These are phyloP conservation scores for Geopemphigus sp. DNA, from an alignment of 1,140 invertebrate genomes.

Conservation along the genomic window DNA sequence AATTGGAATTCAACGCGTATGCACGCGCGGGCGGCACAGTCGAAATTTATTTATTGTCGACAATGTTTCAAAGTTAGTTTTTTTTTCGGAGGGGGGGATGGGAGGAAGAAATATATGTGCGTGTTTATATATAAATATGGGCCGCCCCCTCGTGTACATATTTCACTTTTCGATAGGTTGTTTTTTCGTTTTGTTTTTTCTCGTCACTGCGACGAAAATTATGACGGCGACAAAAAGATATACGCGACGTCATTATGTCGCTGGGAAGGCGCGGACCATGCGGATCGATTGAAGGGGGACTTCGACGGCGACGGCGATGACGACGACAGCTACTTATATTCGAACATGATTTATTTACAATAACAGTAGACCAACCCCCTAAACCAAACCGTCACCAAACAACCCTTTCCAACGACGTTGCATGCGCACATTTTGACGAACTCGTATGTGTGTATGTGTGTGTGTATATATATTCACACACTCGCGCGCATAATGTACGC, in stretches of 20 bases:
- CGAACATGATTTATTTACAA: slow-evolving; percentile 21
- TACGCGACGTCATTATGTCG: not conserved
- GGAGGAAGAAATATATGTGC: not conserved
- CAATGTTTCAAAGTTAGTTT: slow-evolving; percentile 28
- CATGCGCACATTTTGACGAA: not conserved
- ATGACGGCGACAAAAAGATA: slow-evolving; percentile 5
- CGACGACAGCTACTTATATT: slow-evolving; percentile 21
- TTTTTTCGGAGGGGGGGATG: no score
- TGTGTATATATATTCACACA: not conserved
- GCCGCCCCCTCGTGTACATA: not conserved
- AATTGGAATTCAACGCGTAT: slow-evolving; percentile 18
- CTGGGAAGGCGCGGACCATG: no score
- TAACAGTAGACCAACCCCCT: not conserved
- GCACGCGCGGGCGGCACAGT: not conserved
- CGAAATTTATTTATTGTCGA: not conserved
- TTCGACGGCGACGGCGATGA: no score
- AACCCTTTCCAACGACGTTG: not conserved
- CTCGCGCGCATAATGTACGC: not conserved
- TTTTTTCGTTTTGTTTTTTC: not conserved
- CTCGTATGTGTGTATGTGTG: not conserved
- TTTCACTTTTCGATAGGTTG: slow-evolving; percentile 27
- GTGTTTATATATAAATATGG: not conserved
- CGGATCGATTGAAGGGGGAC: no score
- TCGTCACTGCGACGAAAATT: not conserved
- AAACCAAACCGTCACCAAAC: not conserved